Percentiles rank a stretch among this genome's conserved stretches.
Conservation (phyloP, 2,113 vertebrate species). For the Ctenomys sociabilis region DNA sequence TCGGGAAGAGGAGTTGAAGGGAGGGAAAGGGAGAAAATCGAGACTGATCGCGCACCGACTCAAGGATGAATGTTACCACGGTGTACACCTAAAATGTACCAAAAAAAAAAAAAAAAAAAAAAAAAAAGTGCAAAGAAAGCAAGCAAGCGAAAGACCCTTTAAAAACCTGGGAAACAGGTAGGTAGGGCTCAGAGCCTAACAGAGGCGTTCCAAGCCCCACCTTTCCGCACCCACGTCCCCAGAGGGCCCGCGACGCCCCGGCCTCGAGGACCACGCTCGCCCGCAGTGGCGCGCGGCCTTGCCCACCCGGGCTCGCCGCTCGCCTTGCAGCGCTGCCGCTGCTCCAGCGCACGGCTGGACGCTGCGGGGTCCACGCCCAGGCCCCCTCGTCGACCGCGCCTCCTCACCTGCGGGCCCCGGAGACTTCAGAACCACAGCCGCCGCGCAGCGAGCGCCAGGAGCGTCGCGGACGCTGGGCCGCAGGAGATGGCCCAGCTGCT, state of each 20-base stretch:
- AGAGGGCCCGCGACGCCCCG: no score
- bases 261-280: not conserved
- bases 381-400: not conserved
- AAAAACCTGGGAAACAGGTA: not conserved
- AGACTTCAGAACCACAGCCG: not conserved
- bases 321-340: not conserved
- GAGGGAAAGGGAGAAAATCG: not conserved
- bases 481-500: fast-evolving
- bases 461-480: fast-evolving
- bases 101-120: not conserved
- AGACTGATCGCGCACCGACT: not conserved
- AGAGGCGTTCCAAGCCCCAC: not conserved
- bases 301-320: fast-evolving
- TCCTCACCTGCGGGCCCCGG: not conserved
- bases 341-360: not conserved
- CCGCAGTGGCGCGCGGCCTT: no score
- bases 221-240: fast-evolving
- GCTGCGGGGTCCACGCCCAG: not conserved
- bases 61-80: not conserved
- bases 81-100: not conserved
- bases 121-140: not conserved
- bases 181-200: not conserved
- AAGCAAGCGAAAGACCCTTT: not conserved
- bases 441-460: fast-evolving
- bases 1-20: not conserved